Percentiles rank a stretch among this genome's conserved stretches.
phyloP scores from a whole-genome alignment of 2,113 vertebrate species.

The Phaethornis superciliosus region DNA sequence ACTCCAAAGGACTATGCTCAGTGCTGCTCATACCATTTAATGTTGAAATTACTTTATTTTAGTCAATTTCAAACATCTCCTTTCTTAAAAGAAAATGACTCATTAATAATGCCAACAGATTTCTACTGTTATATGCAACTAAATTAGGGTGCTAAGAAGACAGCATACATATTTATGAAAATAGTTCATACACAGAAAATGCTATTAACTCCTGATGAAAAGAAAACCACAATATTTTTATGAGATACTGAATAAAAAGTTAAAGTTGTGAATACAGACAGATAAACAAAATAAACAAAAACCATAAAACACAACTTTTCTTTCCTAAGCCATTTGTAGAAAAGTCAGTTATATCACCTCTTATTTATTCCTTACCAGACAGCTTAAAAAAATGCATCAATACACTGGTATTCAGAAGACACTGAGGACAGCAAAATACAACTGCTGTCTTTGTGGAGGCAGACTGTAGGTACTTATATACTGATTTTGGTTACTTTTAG shows the following conservation, averaged over 20 bases:
- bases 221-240: background rate
- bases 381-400: background rate
- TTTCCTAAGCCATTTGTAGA: background rate
- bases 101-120: slow-evolving; percentile 35
- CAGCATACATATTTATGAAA: slow-evolving; percentile 41
- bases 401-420: background rate
- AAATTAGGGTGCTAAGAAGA: slow-evolving; percentile 22
- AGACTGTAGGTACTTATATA: background rate
- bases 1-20: background rate
- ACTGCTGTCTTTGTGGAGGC: background rate
- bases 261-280: background rate
- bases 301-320: background rate
- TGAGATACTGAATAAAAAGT: background rate
- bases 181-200: background rate
- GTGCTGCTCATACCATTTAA: background rate
- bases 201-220: background rate
- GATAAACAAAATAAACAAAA: background rate
- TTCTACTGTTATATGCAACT: background rate
- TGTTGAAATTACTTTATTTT: slow-evolving; percentile 28
- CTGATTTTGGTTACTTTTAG: background rate
- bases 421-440: background rate
- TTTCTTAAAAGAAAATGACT: slow-evolving; percentile 34
- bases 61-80: slow-evolving; percentile 19
- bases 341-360: background rate
- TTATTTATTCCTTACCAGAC: background rate